Evolutionary conservation across 1,140 invertebrate genomes (phyloP).

Genomic region (Leptinotarsa texana): DNA sequence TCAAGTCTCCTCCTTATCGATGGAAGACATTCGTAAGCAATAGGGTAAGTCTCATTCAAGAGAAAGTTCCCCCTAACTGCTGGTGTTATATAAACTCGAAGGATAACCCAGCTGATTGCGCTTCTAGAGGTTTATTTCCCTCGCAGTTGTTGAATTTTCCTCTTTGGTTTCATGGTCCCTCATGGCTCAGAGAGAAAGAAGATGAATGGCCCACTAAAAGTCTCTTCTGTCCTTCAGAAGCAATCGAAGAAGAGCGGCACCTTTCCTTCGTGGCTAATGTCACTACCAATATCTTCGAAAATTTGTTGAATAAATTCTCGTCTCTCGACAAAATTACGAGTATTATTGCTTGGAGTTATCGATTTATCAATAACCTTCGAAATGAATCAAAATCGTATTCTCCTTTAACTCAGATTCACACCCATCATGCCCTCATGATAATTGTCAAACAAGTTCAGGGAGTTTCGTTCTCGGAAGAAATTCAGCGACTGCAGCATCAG

Average conservation of each 20-base stretch:
- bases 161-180: slow-evolving; percentile 49
- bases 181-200: neutral
- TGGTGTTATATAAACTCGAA: slow-evolving; percentile 38
- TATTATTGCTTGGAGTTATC: slow-evolving; percentile 1
- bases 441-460: slow-evolving; percentile 14
- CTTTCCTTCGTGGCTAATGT: neutral
- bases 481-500: neutral
- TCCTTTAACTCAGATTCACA: slow-evolving; percentile 3
- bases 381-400: neutral
- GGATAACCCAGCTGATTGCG: slow-evolving; percentile 46
- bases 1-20: slow-evolving; percentile 30
- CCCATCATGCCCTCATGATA: slow-evolving; percentile 2
- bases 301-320: slow-evolving; percentile 10
- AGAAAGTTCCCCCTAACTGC: slow-evolving; percentile 31
- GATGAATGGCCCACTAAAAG: neutral
- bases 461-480: slow-evolving; percentile 7
- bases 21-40: slow-evolving; percentile 52
- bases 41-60: slow-evolving; percentile 42
- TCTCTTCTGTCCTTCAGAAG: neutral
- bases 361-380: neutral
- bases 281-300: neutral
- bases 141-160: slow-evolving; percentile 1
- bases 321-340: slow-evolving; percentile 12
- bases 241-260: neutral
- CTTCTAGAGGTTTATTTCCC: slow-evolving; percentile 38